A percentile compares a stretch with the other conserved stretches of the same genome.
These are phyloP conservation scores for Harpalus rufipes DNA, from an alignment of 2,888 invertebrate genomes.

Conservation along the genomic window DNA sequence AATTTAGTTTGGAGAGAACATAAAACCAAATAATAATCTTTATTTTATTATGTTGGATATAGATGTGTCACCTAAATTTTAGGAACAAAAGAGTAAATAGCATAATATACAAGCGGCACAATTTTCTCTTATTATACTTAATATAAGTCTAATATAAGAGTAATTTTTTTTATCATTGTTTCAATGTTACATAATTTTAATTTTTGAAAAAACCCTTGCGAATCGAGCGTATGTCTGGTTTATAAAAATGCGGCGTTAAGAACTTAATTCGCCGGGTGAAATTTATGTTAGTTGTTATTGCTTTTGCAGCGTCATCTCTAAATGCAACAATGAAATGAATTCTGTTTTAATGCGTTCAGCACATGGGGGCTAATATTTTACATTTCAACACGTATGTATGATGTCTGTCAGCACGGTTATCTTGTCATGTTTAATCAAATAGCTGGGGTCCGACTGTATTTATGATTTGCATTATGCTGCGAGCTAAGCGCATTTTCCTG, in stretches of 20 bases:
- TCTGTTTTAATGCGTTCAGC: slow-evolving; percentile 50
- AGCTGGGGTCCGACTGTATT: slow-evolving; percentile 30
- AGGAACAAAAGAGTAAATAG: too few relatives aligned
- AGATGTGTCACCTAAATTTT: too few relatives aligned
- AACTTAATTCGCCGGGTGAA: slow-evolving; percentile 30
- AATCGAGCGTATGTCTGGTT: neutral
- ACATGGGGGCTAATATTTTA: slow-evolving; percentile 51
- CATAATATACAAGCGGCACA: too few relatives aligned
- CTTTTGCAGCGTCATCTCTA: slow-evolving; percentile 47
- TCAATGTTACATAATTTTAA: neutral
- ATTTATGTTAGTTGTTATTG: slow-evolving; percentile 51
- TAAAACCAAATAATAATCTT: too few relatives aligned
- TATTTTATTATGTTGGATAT: too few relatives aligned
- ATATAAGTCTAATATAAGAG: too few relatives aligned
- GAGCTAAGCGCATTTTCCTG: slow-evolving; percentile 17
- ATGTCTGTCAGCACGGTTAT: slow-evolving; percentile 57
- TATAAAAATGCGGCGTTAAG: slow-evolving; percentile 25
- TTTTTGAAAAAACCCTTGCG: neutral
- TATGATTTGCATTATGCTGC: slow-evolving; percentile 38
- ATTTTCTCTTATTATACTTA: too few relatives aligned
- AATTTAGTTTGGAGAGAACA: too few relatives aligned
- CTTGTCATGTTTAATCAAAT: slow-evolving; percentile 58
- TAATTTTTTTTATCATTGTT: neutral
- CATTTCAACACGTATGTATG: slow-evolving; percentile 54
- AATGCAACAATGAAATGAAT: slow-evolving; percentile 48